phyloP scores from a whole-genome alignment of 2,113 vertebrate species.

The Scomber scombrus region DNA sequence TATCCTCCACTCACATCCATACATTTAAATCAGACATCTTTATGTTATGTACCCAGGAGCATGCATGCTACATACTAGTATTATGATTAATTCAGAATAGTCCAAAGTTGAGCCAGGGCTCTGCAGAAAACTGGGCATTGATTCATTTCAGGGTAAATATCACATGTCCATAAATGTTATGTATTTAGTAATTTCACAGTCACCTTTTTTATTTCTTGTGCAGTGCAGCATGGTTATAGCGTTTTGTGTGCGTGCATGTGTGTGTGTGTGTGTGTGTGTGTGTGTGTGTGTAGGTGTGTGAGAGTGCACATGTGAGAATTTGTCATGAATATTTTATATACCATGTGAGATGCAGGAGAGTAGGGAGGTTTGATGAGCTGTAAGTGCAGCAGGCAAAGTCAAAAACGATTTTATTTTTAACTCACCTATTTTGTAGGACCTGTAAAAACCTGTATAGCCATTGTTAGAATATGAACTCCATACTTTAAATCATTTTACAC shows the following conservation, averaged over 20 bases:
- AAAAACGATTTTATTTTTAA: slow-evolving; percentile 52
- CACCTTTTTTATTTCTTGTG: slow-evolving; percentile 21
- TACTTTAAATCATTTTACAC: slow-evolving; percentile 3
- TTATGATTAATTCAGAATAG: slow-evolving; percentile 50
- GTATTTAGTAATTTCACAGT: slow-evolving; percentile 20
- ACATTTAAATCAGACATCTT: slow-evolving; percentile 52
- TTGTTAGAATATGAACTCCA: neutral
- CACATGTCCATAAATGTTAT: slow-evolving; percentile 7
- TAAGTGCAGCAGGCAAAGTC: slow-evolving; percentile 27
- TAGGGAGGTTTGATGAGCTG: slow-evolving; percentile 41
- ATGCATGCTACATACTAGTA: neutral
- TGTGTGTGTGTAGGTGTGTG: slow-evolving; percentile 5
- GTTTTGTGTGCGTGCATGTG: neutral
- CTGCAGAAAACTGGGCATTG: neutral
- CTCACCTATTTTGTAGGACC: slow-evolving; percentile 26
- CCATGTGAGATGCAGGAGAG: slow-evolving; percentile 45
- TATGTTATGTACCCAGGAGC: slow-evolving; percentile 30
- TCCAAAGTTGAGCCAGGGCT: slow-evolving; percentile 5
- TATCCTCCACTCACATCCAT: slow-evolving; percentile 18
- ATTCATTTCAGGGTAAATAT: slow-evolving; percentile 15
- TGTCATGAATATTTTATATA: slow-evolving; percentile 65
- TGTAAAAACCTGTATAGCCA: slow-evolving; percentile 4
- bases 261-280: neutral
- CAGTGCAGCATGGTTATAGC: neutral
- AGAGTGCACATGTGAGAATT: slow-evolving; percentile 36